Evolutionary conservation across 2,888 invertebrate genomes (phyloP), one percentile per base, ranked within the genome.

Genomic region (Agrochola lychnidis): DNA sequence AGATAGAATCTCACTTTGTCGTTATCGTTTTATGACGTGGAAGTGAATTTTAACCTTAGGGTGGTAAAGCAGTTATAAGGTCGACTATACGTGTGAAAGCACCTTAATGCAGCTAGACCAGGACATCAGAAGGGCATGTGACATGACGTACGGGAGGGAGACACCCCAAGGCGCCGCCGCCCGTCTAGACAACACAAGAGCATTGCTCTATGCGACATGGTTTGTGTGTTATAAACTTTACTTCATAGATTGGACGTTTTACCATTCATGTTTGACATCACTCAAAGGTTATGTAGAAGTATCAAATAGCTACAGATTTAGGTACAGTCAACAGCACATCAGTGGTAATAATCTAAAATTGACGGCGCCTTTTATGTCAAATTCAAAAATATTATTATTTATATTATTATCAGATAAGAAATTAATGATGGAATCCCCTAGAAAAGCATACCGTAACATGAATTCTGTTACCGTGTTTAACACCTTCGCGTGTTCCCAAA

Each of bases 171-270:
- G 73, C 79, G 62, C 77, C 84, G 81, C 78, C 87, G 92, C 92
- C 78, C 87, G 92, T 92, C 92, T 92, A 92, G 92, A 92, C 92
- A 40, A 16, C 51, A 30, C 63, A 64, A 84, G 82, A 79, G 69
- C 71, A 73, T 69, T 42, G 16, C 36, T 67, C 40, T 45, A 42
- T 61, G 70, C 68, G 73, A 73, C 83, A 87, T 67, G 69, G 40
- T 48, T 71, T 73, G 61, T 72, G 48, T 76, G 12, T 73, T 83
- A 56, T 51, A 67, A 76, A 78, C 48, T 74, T 82, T 76, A 71
- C 57, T 67, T 82, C 16, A 64, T 40, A 64, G 40, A 40, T 53
- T 30, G 30, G 16, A 45, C 0, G 48, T 70, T 76, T 70, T 6
- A 63, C 57, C 45, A 64, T 56, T 1, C 19, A 30, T 25, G 22